Evolutionary conservation across 2,113 vertebrate genomes (phyloP).

Genomic region (Lipophrys pholis): DNA sequence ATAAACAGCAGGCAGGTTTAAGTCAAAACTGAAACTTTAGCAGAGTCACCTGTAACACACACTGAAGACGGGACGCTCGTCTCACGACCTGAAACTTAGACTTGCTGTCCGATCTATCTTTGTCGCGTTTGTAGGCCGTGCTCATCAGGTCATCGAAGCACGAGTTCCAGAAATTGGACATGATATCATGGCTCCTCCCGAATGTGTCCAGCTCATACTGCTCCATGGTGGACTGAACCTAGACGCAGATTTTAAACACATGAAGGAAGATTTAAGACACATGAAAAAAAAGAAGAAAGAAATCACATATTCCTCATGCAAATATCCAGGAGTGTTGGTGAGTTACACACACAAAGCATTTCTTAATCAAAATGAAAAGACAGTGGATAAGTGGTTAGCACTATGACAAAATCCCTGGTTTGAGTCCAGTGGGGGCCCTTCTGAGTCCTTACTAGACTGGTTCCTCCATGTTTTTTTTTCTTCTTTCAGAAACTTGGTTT

Average conservation of each 20-base stretch:
- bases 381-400: too few relatives aligned
- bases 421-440: too few relatives aligned
- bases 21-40: background rate
- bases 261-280: background rate
- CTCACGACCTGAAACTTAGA: conserved; percentile 89
- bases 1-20: background rate
- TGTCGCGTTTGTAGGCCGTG: conserved; percentile 85
- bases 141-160: conserved; percentile 97
- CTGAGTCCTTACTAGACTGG: too few relatives aligned
- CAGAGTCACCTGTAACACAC: too few relatives aligned
- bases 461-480: too few relatives aligned
- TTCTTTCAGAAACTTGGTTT: too few relatives aligned
- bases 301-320: background rate
- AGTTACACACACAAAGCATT: too few relatives aligned
- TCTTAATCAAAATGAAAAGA: too few relatives aligned
- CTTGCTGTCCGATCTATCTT: conserved; percentile 84
- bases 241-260: background rate
- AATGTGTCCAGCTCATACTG: conserved; percentile 95
- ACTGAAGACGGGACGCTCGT: background rate
- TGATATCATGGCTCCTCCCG: conserved; percentile 93
- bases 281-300: background rate
- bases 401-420: too few relatives aligned
- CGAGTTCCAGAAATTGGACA: conserved; percentile 98
- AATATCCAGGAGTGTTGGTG: background rate
- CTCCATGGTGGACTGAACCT: conserved; percentile 94